Conservation (phyloP, 2,113 vertebrate species). For the Hystrix brachyura region DNA sequence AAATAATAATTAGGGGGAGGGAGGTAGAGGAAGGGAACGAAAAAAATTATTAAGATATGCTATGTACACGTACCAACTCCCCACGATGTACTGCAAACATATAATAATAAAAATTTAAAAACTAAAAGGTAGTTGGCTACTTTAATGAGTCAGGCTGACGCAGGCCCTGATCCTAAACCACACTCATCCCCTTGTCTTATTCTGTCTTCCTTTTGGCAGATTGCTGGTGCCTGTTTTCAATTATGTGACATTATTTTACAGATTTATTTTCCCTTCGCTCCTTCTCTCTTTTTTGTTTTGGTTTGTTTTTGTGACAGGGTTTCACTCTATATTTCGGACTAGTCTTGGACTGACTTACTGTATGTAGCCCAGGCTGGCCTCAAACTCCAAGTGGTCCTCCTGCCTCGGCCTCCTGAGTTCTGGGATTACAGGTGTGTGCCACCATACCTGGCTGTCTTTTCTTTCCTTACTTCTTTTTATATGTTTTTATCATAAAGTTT, state of each 20-base stretch:
- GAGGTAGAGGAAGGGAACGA: neutral
- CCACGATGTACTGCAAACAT: neutral
- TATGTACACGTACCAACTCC: neutral
- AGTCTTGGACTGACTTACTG: neutral
- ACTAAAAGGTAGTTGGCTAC: neutral
- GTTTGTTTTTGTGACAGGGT: neutral
- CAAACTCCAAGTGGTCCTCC: neutral
- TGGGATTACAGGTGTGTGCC: no score
- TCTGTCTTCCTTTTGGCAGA: neutral
- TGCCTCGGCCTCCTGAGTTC: neutral
- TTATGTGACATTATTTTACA: neutral
- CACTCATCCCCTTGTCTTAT: neutral
- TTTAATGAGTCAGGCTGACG: neutral
- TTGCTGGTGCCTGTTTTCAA: neutral
- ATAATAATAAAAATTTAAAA: neutral
- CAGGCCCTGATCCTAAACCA: neutral
- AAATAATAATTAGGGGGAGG: neutral
- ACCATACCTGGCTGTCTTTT: neutral
- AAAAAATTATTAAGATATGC: neutral
- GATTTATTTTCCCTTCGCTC: neutral
- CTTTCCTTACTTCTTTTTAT: neutral
- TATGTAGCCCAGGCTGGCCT: neutral
- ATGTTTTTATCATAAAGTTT: neutral
- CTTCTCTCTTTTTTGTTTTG: neutral
- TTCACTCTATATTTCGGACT: neutral